A percentile compares a stretch with the other conserved stretches of the same genome.
Conservation (phyloP, 2,113 vertebrate species). For the Anhinga rufa region DNA sequence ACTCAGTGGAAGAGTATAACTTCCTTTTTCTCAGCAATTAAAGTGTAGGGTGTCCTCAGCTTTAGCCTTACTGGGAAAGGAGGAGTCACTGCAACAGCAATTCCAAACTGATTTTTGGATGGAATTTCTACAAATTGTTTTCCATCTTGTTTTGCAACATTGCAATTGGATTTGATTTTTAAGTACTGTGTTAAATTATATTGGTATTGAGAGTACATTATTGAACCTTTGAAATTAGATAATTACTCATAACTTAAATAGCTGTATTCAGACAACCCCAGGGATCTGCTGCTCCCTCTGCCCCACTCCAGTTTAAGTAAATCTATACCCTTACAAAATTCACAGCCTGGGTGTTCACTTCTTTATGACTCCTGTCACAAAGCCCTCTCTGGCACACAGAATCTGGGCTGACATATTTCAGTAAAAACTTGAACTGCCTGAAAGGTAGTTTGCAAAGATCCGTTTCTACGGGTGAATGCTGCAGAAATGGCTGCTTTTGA, state of each 20-base stretch:
- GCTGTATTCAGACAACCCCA: neutral
- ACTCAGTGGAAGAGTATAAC: neutral
- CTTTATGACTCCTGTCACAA: neutral
- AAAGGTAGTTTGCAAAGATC: neutral
- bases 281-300: neutral
- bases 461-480: neutral
- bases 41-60: accelerated
- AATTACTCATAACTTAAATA: neutral
- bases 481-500: neutral
- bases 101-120: neutral
- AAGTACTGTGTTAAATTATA: neutral
- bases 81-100: neutral
- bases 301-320: neutral
- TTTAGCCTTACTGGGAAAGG: neutral
- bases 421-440: neutral
- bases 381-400: neutral
- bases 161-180: neutral
- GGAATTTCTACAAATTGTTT: neutral
- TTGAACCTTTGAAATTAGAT: neutral
- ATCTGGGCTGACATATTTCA: neutral
- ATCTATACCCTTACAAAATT: neutral
- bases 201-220: neutral
- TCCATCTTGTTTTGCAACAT: neutral
- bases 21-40: neutral
- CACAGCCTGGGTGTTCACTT: neutral